Conservation (phyloP, 2,888 invertebrate genomes). For the Dilophus febrilis region DNA sequence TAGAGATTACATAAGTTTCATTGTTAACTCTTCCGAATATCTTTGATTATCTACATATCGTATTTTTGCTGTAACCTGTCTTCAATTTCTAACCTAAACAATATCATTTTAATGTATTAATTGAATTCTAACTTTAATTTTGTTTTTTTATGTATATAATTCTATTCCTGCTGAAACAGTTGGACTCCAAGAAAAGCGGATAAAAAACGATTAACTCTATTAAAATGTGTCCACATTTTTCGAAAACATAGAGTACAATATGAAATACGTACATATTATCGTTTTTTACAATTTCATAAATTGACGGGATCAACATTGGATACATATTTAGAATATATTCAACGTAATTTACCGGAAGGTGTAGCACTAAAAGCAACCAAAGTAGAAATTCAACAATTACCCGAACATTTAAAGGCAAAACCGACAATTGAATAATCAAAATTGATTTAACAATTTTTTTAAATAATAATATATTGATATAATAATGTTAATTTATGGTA, state of each 20-base stretch:
- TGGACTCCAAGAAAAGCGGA: slow-evolving; percentile 53
- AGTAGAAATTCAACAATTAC: slow-evolving; percentile 41
- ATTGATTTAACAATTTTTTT: no score
- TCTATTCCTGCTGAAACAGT: slow-evolving; percentile 29
- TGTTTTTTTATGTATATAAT: no score
- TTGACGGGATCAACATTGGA: slow-evolving; percentile 91
- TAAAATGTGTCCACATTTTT: slow-evolving; percentile 76
- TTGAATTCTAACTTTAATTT: no score
- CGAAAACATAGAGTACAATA: slow-evolving; percentile 93
- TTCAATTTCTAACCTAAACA: no score
- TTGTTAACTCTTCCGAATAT: no score
- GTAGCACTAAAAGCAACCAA: slow-evolving; percentile 82
- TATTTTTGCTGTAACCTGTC: no score
- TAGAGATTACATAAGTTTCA: no score
- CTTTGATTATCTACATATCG: no score
- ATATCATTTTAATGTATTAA: no score
- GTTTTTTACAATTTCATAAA: slow-evolving; percentile 62
- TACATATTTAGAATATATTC: slow-evolving; percentile 88
- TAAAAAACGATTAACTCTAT: slow-evolving; percentile 53
- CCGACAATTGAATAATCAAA: no score
- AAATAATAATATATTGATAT: no score
- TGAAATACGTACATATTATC: slow-evolving; percentile 84
- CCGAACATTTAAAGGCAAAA: slow-evolving; percentile 37
- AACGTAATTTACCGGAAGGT: slow-evolving; percentile 94
- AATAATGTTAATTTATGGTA: no score